Conservation (phyloP, 2,888 invertebrate genomes). For the Acanthoscelides obtectus region DNA sequence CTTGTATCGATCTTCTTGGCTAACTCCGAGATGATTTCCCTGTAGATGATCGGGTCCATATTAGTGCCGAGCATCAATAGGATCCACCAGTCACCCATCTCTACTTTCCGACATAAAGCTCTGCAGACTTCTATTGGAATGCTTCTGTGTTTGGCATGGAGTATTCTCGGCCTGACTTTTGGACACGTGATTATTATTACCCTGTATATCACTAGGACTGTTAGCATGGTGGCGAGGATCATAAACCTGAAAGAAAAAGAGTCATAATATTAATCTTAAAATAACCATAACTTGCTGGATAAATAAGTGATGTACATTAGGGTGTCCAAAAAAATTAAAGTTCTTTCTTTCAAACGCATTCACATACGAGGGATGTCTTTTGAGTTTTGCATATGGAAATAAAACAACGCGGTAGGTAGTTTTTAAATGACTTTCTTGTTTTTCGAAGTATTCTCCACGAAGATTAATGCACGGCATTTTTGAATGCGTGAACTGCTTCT, state of each 20-base stretch:
- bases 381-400: no score
- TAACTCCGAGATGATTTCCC: slow-evolving; percentile 67
- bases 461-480: no score
- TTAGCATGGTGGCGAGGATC: slow-evolving; percentile 65
- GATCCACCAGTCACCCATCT: slow-evolving; percentile 90
- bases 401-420: no score
- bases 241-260: slow-evolving; percentile 97
- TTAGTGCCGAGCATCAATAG: slow-evolving; percentile 83
- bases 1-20: slow-evolving; percentile 58
- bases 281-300: no score
- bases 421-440: no score
- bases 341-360: no score
- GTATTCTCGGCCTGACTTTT: slow-evolving; percentile 66
- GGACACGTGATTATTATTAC: slow-evolving; percentile 71
- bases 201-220: slow-evolving; percentile 59
- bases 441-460: no score
- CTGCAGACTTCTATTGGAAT: slow-evolving; percentile 73
- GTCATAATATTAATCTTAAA: no score
- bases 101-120: slow-evolving; percentile 69
- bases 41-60: slow-evolving; percentile 81
- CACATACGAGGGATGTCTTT: no score
- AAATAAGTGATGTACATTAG: no score
- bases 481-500: no score
- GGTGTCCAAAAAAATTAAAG: no score
- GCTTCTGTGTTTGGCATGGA: slow-evolving; percentile 74